Conservation (phyloP, 2,888 invertebrate species). For the Phalera bucephala region DNA sequence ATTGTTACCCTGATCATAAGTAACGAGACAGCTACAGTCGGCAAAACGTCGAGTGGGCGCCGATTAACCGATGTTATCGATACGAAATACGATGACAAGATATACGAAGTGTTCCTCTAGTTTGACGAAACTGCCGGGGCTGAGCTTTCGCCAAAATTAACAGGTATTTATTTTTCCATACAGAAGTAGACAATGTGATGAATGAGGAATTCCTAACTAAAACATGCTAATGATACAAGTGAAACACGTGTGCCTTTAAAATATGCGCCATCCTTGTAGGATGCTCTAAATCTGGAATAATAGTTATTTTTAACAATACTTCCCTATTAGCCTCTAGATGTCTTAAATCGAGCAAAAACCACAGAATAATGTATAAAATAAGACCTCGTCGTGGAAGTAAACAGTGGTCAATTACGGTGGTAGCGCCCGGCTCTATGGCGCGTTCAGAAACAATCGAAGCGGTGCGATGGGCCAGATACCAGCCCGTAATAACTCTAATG, state of each 20-base stretch:
- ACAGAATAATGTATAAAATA: slow-evolving; percentile 68
- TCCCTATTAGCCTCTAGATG: slow-evolving; percentile 42
- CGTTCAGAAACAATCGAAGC: slow-evolving; percentile 80
- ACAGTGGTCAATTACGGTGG: slow-evolving; percentile 81
- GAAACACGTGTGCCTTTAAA: no score
- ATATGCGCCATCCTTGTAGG: background rate
- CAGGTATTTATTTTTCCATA: no score
- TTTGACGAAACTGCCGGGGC: slow-evolving; percentile 37
- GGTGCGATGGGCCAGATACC: slow-evolving; percentile 80
- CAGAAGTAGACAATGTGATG: no score
- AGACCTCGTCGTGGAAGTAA: slow-evolving; percentile 72
- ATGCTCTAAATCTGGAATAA: background rate
- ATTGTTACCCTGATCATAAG: slow-evolving; percentile 54
- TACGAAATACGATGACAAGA: slow-evolving; percentile 49
- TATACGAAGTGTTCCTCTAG: slow-evolving; percentile 43
- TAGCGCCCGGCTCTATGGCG: slow-evolving; percentile 70
- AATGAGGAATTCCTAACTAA: no score
- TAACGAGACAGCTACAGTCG: slow-evolving; percentile 59
- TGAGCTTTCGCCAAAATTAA: slow-evolving; percentile 8
- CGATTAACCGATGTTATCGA: slow-evolving; percentile 62
- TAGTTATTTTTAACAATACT: slow-evolving; percentile 24
- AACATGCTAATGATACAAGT: no score
- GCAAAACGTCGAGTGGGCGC: slow-evolving; percentile 58
- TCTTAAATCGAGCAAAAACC: slow-evolving; percentile 49
- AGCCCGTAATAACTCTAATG: slow-evolving; percentile 80